Percentiles rank a stretch among this genome's conserved stretches.
These are phyloP conservation scores for Limanda limanda DNA, from an alignment of 2,113 vertebrate species.

Conservation along the genomic window DNA sequence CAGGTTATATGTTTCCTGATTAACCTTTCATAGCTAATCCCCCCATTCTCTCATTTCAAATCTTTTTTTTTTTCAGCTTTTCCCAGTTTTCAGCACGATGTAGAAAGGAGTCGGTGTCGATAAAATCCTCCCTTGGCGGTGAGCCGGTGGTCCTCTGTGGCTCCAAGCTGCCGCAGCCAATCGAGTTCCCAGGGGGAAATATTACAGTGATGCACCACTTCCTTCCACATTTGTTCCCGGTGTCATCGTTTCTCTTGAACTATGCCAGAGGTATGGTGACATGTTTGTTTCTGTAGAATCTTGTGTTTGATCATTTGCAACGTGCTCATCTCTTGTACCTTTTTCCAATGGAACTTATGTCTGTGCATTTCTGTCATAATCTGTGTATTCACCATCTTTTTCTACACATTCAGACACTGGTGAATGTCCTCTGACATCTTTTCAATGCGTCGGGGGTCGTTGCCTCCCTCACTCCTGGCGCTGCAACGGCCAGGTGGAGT, in stretches of 20 bases:
- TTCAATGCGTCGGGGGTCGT: constrained; percentile 75
- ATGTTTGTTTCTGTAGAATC: not conserved
- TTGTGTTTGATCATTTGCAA: too few species aligned
- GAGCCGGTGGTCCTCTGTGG: constrained; percentile 78
- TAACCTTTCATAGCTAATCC: not conserved
- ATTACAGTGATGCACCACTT: constrained; percentile 81
- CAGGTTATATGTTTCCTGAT: too few species aligned
- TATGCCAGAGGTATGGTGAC: constrained; percentile 76
- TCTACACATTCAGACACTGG: constrained; percentile 55
- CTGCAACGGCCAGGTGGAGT: constrained; percentile 86
- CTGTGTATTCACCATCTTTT: not conserved
- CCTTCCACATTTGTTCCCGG: constrained; percentile 70
- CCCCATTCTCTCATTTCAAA: not conserved
- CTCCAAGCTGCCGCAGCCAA: constrained; percentile 69
- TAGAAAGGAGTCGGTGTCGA: constrained; percentile 75
- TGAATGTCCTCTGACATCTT: constrained; percentile 63
- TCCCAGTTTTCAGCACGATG: constrained; percentile 78
- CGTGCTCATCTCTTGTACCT: too few species aligned
- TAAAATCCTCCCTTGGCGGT: constrained; percentile 67
- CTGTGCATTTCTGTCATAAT: not conserved
- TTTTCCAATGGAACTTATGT: too few species aligned
- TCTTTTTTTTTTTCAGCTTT: constrained; percentile 68
- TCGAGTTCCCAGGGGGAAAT: constrained; percentile 81
- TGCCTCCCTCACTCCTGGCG: constrained; percentile 83
- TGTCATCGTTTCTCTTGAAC: constrained; percentile 76